phyloP scores from a whole-genome alignment of 2,888 invertebrate species.

The Lasioglossum leucozonium region DNA sequence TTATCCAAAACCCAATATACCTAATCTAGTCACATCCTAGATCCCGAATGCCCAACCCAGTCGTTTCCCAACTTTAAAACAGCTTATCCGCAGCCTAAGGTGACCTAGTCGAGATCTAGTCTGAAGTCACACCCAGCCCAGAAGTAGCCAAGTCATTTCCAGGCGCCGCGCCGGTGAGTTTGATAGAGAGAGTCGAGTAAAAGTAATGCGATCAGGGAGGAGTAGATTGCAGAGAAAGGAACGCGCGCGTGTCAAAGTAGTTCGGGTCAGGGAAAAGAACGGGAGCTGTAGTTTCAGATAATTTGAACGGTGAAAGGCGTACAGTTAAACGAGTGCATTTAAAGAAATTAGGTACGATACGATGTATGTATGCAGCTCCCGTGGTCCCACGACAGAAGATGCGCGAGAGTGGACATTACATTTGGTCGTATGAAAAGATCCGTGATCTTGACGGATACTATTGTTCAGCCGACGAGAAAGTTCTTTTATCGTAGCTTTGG shows the following conservation, averaged over 20 bases:
- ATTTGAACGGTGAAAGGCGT: constrained; percentile 33
- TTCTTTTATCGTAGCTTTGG: neutral
- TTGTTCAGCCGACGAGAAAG: neutral
- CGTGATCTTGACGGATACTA: neutral
- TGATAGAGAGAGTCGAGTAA: constrained; percentile 1
- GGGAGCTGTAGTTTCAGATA: neutral
- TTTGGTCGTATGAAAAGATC: neutral
- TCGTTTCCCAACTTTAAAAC: neutral
- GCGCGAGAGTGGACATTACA: neutral
- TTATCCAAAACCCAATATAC: neutral
- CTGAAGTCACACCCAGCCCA: neutral
- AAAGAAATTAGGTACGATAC: neutral
- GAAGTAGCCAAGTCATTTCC: constrained; percentile 24
- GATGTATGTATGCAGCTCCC: neutral
- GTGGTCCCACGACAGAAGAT: neutral
- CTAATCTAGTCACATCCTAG: neutral
- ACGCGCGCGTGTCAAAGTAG: constrained; percentile 16
- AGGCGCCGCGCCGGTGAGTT: constrained; percentile 45
- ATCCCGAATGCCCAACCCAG: neutral
- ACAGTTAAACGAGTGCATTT: neutral
- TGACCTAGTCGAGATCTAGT: neutral
- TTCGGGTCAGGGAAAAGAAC: neutral
- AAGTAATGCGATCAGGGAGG: constrained; percentile 14
- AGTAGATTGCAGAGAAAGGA: constrained; percentile 22
- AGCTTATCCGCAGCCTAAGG: neutral